Conservation (phyloP, 2,797 vertebrate genomes). For the Coccyzus lansbergi region DNA sequence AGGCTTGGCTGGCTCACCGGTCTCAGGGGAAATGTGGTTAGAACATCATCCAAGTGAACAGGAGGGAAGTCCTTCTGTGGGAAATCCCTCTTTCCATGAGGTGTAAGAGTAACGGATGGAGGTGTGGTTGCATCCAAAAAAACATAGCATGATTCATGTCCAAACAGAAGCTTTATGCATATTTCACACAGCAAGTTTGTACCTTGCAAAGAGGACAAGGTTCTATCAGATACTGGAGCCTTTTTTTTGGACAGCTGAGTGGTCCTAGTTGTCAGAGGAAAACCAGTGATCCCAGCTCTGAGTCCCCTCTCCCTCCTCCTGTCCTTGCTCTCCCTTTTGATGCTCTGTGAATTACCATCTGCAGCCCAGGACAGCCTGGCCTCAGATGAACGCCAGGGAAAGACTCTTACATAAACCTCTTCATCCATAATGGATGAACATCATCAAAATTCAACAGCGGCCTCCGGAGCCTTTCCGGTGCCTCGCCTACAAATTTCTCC, state of each 20-base stretch:
- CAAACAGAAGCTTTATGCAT: not conserved
- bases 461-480: constrained; percentile 46
- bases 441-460: constrained; percentile 43
- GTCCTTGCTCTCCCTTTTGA: not conserved
- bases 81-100: not conserved
- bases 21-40: not conserved
- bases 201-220: not conserved
- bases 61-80: not conserved
- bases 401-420: constrained; percentile 64
- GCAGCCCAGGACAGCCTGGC: constrained; percentile 39
- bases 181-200: constrained; percentile 10
- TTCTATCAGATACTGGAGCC: not conserved
- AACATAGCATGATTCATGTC: not conserved
- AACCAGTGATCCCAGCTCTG: not conserved
- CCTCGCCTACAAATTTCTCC: constrained; percentile 50
- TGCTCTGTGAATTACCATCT: not conserved
- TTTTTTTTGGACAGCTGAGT: not conserved
- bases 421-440: constrained; percentile 72
- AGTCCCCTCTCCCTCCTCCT: not conserved
- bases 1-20: not conserved
- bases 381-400: constrained; percentile 51
- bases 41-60: not conserved
- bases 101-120: not conserved
- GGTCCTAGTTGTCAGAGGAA: not conserved
- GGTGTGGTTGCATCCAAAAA: not conserved